phyloP scores from a whole-genome alignment of 2,113 vertebrate genomes.

The Orthonyx spaldingii region DNA sequence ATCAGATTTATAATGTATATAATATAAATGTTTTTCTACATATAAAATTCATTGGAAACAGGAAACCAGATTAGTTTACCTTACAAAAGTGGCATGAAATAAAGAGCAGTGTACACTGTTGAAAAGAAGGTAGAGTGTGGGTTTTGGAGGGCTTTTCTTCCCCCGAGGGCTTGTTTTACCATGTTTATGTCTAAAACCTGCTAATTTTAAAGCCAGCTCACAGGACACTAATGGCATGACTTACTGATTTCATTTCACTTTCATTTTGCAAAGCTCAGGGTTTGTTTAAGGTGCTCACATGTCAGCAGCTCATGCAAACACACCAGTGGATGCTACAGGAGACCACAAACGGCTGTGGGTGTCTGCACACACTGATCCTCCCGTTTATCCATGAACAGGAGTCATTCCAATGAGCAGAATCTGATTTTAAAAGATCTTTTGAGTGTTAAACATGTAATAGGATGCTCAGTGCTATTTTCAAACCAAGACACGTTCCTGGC shows the following conservation, averaged over 20 bases:
- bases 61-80: not conserved
- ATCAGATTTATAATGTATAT: not conserved
- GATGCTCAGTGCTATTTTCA: not conserved
- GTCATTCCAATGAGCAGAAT: not conserved
- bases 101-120: not conserved
- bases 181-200: not conserved
- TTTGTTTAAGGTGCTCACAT: not conserved
- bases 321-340: not conserved
- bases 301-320: not conserved
- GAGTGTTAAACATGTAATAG: not conserved
- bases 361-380: not conserved
- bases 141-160: not conserved
- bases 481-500: not conserved
- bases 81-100: not conserved
- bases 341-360: fast-evolving
- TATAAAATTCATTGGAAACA: not conserved
- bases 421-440: not conserved
- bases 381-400: not conserved
- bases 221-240: not conserved
- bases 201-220: slow-evolving; percentile 7
- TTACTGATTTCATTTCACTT: slow-evolving; percentile 14
- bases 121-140: not conserved
- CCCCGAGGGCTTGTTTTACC: not conserved
- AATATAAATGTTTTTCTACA: not conserved
- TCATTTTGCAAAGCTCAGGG: not conserved